phyloP scores from a whole-genome alignment of 92 coral and sea anemone genomes.

The Zoanthus sociatus region DNA sequence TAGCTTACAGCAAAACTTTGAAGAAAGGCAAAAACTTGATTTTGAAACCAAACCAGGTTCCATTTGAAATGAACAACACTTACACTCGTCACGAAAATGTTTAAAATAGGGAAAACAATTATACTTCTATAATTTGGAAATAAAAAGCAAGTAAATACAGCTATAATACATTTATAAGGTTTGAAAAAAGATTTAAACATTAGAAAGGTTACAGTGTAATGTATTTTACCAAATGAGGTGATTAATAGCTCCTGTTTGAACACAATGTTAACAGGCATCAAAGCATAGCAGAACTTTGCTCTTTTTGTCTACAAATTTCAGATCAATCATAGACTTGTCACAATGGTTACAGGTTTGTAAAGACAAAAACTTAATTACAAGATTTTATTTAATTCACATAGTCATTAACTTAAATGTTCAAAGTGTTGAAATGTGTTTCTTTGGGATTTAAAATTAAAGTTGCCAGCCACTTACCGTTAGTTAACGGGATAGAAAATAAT shows the following conservation, averaged over 20 bases:
- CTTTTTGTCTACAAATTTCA: too few relatives aligned
- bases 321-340: too few relatives aligned
- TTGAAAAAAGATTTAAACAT: background rate
- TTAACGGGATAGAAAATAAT: background rate
- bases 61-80: background rate
- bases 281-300: too few relatives aligned
- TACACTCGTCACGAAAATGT: background rate
- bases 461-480: background rate
- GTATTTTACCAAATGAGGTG: background rate
- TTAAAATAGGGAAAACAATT: too few relatives aligned
- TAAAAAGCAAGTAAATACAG: background rate
- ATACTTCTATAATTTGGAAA: too few relatives aligned
- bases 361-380: background rate
- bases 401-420: background rate
- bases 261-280: too few relatives aligned
- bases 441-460: background rate
- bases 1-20: background rate
- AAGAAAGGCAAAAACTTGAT: background rate
- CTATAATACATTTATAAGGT: background rate
- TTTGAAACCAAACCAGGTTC: background rate
- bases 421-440: background rate
- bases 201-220: background rate
- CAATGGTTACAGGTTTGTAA: background rate
- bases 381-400: too few relatives aligned
- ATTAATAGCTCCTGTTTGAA: background rate